phyloP scores from a whole-genome alignment of 1,140 invertebrate species.

The Mycetomoellerius zeteki region DNA sequence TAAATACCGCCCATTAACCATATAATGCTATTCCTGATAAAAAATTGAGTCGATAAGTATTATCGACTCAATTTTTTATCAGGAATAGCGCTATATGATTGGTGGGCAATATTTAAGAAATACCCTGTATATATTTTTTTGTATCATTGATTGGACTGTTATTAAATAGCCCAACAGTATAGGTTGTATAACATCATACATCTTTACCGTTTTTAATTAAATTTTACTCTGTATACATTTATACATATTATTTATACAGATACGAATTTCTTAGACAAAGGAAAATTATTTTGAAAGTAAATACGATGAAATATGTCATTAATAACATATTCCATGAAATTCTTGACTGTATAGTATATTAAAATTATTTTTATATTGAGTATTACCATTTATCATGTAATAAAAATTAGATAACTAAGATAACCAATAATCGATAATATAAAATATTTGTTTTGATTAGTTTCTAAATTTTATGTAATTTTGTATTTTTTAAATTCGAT shows the following conservation, averaged over 20 bases:
- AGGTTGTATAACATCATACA: neutral
- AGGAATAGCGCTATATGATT: too few relatives aligned
- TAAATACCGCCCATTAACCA: too few relatives aligned
- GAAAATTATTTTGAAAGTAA: neutral
- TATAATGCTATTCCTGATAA: too few relatives aligned
- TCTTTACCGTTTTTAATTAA: neutral
- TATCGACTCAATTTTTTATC: too few relatives aligned
- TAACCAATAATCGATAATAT: neutral
- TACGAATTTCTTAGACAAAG: neutral
- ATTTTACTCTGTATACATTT: neutral
- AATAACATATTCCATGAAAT: neutral
- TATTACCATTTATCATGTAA: neutral
- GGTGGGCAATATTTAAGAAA: too few relatives aligned
- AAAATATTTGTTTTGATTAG: neutral
- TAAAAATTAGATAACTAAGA: neutral
- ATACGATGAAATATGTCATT: neutral
- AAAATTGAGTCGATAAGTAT: too few relatives aligned
- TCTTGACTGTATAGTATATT: neutral
- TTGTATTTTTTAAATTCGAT: neutral
- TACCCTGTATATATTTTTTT: too few relatives aligned
- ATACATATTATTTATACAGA: neutral
- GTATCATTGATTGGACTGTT: too few relatives aligned
- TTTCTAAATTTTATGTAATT: constrained; percentile 7
- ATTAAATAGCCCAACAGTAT: neutral
- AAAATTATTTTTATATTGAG: neutral